Conservation (phyloP, 2,797 vertebrate genomes). For the Cirrhinus molitorella region DNA sequence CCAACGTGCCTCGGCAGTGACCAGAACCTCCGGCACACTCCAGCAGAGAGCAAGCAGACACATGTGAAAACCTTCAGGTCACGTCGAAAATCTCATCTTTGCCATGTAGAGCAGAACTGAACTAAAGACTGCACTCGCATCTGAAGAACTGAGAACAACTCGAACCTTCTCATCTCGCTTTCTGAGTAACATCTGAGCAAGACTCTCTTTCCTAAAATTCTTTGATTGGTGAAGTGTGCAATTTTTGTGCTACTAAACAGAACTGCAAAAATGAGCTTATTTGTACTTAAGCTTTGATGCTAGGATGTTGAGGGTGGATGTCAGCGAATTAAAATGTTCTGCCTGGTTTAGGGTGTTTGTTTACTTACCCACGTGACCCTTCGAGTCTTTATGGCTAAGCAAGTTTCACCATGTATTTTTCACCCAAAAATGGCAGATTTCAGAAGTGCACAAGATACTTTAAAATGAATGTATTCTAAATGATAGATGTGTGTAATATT, state of each 20-base stretch:
- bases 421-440: background rate
- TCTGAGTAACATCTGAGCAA: background rate
- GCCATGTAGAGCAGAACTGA: background rate
- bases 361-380: background rate
- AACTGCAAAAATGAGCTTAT: background rate
- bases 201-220: background rate
- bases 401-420: background rate
- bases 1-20: constrained; percentile 93
- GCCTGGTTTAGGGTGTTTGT: background rate
- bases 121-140: background rate
- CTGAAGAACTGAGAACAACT: background rate
- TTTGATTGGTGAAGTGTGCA: background rate
- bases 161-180: background rate
- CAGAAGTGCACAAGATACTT: no score
- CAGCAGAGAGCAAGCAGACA: constrained; percentile 83
- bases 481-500: no score
- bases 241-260: background rate
- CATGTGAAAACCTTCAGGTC: constrained; percentile 71
- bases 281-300: background rate
- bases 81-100: background rate
- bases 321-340: background rate
- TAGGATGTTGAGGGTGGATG: background rate
- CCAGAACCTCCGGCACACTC: constrained; percentile 96
- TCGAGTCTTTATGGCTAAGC: background rate
- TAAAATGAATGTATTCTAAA: no score